Base-by-base conservation (phyloP, 2,888 invertebrate genomes). In the Rotaria magnacalcarata region DNA sequence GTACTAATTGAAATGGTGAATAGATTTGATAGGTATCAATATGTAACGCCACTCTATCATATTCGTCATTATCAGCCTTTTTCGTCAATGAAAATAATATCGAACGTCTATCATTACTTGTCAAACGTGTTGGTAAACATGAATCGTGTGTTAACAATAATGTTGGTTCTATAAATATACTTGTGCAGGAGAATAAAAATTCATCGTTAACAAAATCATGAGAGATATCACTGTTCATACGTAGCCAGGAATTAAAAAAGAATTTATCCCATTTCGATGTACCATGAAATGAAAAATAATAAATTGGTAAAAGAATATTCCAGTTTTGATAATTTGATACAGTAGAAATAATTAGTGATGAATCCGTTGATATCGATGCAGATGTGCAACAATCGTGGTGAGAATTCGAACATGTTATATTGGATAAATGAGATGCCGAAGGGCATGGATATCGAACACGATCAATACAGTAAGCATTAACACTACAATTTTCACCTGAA, bases 1-100 rank as follows among this genome's bases (percentile, higher is more conserved):
- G 67, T 67, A 67, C 34, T 67, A 67, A 67, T 67, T 67, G 67
- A 67, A 67, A 67, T 67, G 67, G 67, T 34, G 67, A 67, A 67
- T n/a, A 67, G 3, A 67, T 34, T 67, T 67, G 67, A 67, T 67
- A 67, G 14, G 67, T 67, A 67, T 67, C n/a, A 67, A 67, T 67
- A 67, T 67, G 67, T 67, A 67, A 34, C 16, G 67, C 34, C 14
- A 34, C 6, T 34, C 34, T 67, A 67, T 67, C 67, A 67, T 67
- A 67, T 67, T 67, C 67, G 24, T 67, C 67, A n/a, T 4, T 67
- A 67, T 67, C 67, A 34, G 8, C 11, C 2, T 67, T 67, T 67
- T 67, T 67, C 2, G 34, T 16, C 14, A 67, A 2, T 27, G 67
- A 67, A 34, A 67, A 67, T 67, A 67, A 34, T 67, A 67, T 67